Base-by-base conservation (phyloP, 2,113 vertebrate genomes). In the Capra hircus region DNA sequence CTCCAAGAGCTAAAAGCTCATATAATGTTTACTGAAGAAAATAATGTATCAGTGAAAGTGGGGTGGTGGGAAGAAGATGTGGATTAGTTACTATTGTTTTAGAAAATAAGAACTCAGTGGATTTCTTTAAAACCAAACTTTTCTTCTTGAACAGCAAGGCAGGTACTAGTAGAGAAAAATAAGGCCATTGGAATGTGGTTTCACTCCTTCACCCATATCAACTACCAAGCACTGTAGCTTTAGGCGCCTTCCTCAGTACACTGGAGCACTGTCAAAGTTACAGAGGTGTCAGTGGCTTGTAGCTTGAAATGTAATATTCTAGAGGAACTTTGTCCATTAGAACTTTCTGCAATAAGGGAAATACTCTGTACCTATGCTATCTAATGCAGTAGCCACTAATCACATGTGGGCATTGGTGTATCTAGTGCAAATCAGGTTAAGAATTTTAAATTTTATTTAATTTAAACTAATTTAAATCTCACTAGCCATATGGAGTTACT, bases 41-140 rank as follows among this genome's bases (percentile, higher is more conserved):
- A 98, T 93, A 98, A 97, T 95, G 71, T 97, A 98, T 97, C 93
- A 97, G 55, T 96, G 98, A 96, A 98, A 98, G 98, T 1, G 92
- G 95, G 64, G 97, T 97, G 96, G 0, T 6, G 7, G 53, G 91
- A 98, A 97, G 98, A 95, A 3, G 82, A 98, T 93, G 84, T 81
- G 53, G 93, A 96, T 97, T 98, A 98, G 96, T 98, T 98, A 98
- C 98, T 25, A 12, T 87, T 96, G 92, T 97, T 98, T 98, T 96
- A 98, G 96, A 98, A 99, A 98, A 98, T 94, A 98, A 92, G 97
- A 96, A 98, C 94, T 98, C 93, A 99, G 98, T 91, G 96, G 98
- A 94, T 81, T 97, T 82, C 98, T 99, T 98, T 96, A 97, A 98
- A 98, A 93, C 77, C 45, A 50, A 50, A 96, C 97, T 98, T 98